phyloP scores from a whole-genome alignment of 2,888 invertebrate genomes.

The Brachynemurus nebulosus region DNA sequence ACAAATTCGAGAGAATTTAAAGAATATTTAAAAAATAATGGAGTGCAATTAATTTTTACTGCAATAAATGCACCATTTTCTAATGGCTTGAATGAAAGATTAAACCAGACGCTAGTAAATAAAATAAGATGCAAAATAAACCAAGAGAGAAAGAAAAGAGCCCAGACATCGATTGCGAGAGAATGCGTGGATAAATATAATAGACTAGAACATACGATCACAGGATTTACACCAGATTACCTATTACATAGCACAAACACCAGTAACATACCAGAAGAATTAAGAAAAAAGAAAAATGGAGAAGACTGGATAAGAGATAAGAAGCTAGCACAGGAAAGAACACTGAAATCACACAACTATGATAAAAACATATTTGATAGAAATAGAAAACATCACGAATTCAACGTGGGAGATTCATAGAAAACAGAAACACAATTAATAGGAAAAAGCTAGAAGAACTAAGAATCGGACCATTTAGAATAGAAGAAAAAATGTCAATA shows the following conservation, averaged over 20 bases:
- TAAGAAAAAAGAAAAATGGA: conserved; percentile 14
- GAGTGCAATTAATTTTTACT: neutral
- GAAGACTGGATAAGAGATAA: conserved; percentile 15
- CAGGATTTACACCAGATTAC: conserved; percentile 14
- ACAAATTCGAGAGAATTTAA: conserved; percentile 2
- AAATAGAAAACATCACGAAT: conserved; percentile 19
- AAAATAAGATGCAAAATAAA: too few species aligned
- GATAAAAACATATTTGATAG: conserved; percentile 22
- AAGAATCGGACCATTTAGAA: conserved; percentile 20
- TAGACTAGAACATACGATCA: conserved; percentile 2
- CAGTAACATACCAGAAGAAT: conserved; percentile 14
- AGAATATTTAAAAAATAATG: neutral
- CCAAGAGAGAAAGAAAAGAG: too few species aligned
- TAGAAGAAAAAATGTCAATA: conserved; percentile 19
- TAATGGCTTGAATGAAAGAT: too few species aligned
- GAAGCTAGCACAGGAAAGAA: conserved; percentile 18
- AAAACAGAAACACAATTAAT: conserved; percentile 23
- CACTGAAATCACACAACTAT: conserved; percentile 19
- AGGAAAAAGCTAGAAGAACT: conserved; percentile 23
- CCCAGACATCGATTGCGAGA: too few species aligned
- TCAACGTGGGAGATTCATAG: conserved; percentile 22
- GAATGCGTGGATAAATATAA: conserved; percentile 1
- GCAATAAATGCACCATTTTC: too few species aligned
- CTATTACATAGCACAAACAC: conserved; percentile 19
- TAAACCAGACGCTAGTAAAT: too few species aligned